Evolutionary conservation across 37 sponge, comb jelly and placozoan species (phyloP).

Genomic region (Spongia lamella): DNA sequence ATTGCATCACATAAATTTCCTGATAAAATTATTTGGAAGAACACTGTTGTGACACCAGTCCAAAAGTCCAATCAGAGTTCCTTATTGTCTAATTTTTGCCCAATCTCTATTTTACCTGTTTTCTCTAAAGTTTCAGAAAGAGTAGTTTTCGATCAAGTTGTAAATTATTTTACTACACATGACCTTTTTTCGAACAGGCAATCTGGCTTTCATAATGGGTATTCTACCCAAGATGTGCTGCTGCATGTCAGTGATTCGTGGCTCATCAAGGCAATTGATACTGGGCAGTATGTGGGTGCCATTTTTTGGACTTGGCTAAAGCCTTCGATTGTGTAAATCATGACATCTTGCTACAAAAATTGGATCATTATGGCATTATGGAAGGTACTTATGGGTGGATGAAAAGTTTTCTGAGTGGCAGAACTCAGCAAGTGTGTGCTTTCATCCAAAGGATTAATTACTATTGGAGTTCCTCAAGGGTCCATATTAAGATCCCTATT

Average conservation of each 20-base stretch:
- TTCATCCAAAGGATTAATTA: background rate
- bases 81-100: slow-evolving; percentile 5
- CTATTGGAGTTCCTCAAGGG: slow-evolving; percentile 15
- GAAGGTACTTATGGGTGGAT: background rate
- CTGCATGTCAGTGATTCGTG: background rate
- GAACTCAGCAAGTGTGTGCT: slow-evolving; percentile 3
- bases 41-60: slow-evolving; percentile 9
- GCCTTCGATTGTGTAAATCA: slow-evolving; percentile 24
- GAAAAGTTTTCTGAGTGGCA: background rate
- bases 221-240: slow-evolving; percentile 24
- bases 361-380: background rate
- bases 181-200: slow-evolving; percentile 4
- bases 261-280: background rate
- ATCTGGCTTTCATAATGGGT: slow-evolving; percentile 12
- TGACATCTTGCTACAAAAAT: slow-evolving; percentile 1
- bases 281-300: background rate
- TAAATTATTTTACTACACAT: background rate
- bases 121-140: slow-evolving; percentile 14
- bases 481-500: slow-evolving; percentile 11
- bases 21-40: slow-evolving; percentile 6
- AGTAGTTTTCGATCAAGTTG: slow-evolving; percentile 5
- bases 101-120: slow-evolving; percentile 11
- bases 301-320: slow-evolving; percentile 20
- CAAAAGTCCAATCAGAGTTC: background rate
- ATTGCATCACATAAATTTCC: slow-evolving; percentile 1